Conservation (phyloP, 2,888 invertebrate genomes). For the Resseliella maxima region DNA sequence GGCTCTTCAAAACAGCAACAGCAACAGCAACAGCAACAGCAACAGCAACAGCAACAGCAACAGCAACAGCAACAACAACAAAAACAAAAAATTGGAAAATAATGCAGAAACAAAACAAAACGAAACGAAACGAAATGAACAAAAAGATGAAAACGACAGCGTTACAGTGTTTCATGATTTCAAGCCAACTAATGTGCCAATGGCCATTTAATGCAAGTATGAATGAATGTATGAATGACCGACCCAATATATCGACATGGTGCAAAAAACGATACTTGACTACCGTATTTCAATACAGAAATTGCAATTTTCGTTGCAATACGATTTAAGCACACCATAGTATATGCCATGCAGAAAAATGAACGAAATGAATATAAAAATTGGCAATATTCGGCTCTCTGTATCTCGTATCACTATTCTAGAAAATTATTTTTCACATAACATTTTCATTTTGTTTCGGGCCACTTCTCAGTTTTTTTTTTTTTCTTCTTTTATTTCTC, state of each 20-base stretch:
- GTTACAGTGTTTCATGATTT: constrained; percentile 13
- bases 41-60: too few species aligned
- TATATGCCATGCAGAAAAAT: not conserved
- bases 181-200: not conserved
- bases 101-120: too few species aligned
- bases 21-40: too few species aligned
- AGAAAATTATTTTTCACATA: constrained; percentile 46
- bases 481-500: not conserved
- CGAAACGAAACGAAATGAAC: not conserved
- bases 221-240: not conserved
- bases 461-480: not conserved
- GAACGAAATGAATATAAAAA: not conserved
- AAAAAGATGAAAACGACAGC: not conserved
- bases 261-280: not conserved
- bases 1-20: not conserved
- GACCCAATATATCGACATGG: too few species aligned
- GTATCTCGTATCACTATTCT: not conserved
- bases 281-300: not conserved
- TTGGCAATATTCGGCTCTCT: not conserved
- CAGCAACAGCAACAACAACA: too few species aligned
- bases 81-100: too few species aligned
- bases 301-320: not conserved
- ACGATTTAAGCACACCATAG: not conserved
- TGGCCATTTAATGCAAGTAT: not conserved
- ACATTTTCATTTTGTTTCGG: not conserved